Evolutionary conservation across 2,797 vertebrate genomes (phyloP).

Genomic region (Lepus townsendii): DNA sequence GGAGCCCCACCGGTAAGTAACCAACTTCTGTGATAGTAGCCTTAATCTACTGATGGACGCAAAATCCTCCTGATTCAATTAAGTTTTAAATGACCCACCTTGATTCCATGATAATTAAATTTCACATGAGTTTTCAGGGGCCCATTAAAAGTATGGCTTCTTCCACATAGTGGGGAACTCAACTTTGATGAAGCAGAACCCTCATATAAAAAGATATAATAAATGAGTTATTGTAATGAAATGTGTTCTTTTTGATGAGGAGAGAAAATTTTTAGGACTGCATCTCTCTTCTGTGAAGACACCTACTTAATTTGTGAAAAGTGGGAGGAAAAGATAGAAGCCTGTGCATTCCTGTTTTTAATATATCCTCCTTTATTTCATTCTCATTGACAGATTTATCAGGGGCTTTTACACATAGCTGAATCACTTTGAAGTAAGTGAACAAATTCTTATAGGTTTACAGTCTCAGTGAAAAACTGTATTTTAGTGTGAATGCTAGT

Average conservation of each 20-base stretch:
- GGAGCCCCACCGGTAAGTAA: not conserved
- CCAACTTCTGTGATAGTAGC: not conserved
- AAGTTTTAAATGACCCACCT: not conserved
- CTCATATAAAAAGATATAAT: not conserved
- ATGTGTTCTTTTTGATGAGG: not conserved
- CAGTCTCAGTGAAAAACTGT: not conserved
- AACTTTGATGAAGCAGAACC: conserved; percentile 10
- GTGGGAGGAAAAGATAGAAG: conserved; percentile 1
- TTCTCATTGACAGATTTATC: conserved; percentile 16
- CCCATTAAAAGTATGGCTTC: not conserved
- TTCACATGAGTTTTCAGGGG: not conserved
- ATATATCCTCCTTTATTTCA: conserved; percentile 20
- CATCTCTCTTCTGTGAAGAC: conserved; percentile 23
- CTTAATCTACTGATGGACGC: not conserved
- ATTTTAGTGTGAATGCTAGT: conserved; percentile 24
- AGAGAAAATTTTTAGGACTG: not conserved
- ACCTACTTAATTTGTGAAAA: conserved; percentile 66
- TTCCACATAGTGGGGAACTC: not conserved
- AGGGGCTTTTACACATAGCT: conserved; percentile 28
- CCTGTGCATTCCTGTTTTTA: conserved; percentile 22
- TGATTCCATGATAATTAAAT: not conserved
- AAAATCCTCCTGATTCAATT: not conserved
- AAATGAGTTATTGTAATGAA: not conserved
- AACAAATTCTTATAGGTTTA: conserved; percentile 8
- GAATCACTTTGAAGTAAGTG: conserved; percentile 6